phyloP scores from a whole-genome alignment of 2,797 vertebrate species.

The Melanotaenia nigrans region DNA sequence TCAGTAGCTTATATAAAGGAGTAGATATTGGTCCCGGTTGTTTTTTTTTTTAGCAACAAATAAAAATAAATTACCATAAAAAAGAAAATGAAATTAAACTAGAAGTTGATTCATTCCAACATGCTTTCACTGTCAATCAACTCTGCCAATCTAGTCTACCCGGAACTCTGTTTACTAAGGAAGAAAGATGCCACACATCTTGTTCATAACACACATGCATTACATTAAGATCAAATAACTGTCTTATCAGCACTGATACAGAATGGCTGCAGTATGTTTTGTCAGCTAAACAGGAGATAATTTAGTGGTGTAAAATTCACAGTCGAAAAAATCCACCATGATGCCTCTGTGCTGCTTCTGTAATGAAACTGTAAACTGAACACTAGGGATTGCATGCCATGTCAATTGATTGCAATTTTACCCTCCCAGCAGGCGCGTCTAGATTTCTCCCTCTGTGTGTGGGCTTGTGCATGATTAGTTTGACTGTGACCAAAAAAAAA shows the following conservation, averaged over 20 bases:
- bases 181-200: neutral
- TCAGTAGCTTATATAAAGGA: too few relatives aligned
- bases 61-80: too few relatives aligned
- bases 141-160: neutral
- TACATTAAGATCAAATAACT: neutral
- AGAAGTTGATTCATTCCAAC: neutral
- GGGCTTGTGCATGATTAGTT: constrained; percentile 36
- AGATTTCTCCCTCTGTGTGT: constrained; percentile 34
- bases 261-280: constrained; percentile 59
- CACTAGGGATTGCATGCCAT: constrained; percentile 40
- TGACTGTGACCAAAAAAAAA: constrained; percentile 25
- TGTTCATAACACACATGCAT: constrained; percentile 4
- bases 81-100: too few relatives aligned
- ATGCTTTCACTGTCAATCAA: neutral
- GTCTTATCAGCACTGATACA: neutral
- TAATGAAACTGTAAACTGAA: constrained; percentile 66
- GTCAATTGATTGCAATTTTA: constrained; percentile 65
- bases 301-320: constrained; percentile 50
- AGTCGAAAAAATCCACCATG: constrained; percentile 26
- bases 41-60: too few relatives aligned
- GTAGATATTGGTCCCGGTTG: too few relatives aligned
- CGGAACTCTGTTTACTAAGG: neutral
- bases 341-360: constrained; percentile 45
- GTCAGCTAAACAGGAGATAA: constrained; percentile 49
- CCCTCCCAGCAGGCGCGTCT: constrained; percentile 41